phyloP scores from a whole-genome alignment of 2,113 vertebrate genomes.

The Ammodytes dubius region DNA sequence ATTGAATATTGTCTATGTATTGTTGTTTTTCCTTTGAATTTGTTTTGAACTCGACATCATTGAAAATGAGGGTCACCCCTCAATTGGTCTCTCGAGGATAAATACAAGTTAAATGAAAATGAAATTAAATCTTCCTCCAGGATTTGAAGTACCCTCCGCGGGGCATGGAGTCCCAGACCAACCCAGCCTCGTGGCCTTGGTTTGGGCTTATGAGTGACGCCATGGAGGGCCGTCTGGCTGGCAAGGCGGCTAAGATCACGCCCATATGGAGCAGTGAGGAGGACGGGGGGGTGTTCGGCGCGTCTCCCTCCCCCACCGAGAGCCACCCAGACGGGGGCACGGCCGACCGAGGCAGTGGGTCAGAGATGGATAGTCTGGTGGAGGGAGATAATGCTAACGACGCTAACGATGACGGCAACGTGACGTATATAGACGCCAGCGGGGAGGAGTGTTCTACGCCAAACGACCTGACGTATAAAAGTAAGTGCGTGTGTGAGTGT shows the following conservation, averaged over 20 bases:
- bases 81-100: no score
- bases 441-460: constrained; percentile 77
- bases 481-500: constrained; percentile 33
- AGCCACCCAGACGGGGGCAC: constrained; percentile 13
- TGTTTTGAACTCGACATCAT: no score
- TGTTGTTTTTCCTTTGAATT: no score
- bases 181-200: constrained; percentile 85
- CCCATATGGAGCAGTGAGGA: constrained; percentile 77
- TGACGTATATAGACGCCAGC: constrained; percentile 79
- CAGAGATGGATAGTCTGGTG: constrained; percentile 71
- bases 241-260: constrained; percentile 69
- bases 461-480: constrained; percentile 74
- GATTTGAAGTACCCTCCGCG: constrained; percentile 80
- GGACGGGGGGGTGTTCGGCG: constrained; percentile 62
- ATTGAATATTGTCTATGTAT: no score
- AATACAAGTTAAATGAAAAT: no score
- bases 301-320: constrained; percentile 63
- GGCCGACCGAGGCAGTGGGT: constrained; percentile 64
- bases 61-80: no score
- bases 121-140: constrained; percentile 47
- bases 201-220: constrained; percentile 84
- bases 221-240: constrained; percentile 77
- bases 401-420: constrained; percentile 45
- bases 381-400: constrained; percentile 36
- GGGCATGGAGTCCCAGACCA: constrained; percentile 78